Evolutionary conservation across 2,888 invertebrate species (phyloP).

Genomic region (Meteorus colon): DNA sequence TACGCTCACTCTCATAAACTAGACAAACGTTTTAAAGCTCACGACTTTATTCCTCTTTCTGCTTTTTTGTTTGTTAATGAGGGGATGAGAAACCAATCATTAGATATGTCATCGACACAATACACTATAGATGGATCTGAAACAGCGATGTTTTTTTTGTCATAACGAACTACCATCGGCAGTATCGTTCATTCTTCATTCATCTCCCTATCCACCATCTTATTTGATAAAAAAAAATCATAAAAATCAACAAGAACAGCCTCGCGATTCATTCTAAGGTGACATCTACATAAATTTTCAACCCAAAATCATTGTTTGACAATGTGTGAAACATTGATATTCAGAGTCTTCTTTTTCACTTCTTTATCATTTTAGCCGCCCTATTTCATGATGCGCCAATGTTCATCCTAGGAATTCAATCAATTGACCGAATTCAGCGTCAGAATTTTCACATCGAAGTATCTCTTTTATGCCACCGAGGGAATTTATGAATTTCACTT

Average conservation of each 20-base stretch:
- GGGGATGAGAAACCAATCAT: too few species aligned
- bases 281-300: too few species aligned
- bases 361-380: too few species aligned
- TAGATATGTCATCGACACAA: too few species aligned
- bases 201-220: too few species aligned
- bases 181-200: not conserved
- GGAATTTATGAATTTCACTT: slow-evolving; percentile 64
- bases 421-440: slow-evolving; percentile 67
- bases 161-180: not conserved
- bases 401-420: slow-evolving; percentile 50
- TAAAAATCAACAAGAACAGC: too few species aligned
- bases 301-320: too few species aligned
- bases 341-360: too few species aligned
- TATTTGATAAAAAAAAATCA: too few species aligned
- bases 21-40: slow-evolving; percentile 6
- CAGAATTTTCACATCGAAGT: slow-evolving; percentile 70
- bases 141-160: not conserved
- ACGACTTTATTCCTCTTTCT: not conserved
- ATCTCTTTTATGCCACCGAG: slow-evolving; percentile 60
- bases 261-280: too few species aligned
- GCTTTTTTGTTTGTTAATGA: slow-evolving; percentile 21
- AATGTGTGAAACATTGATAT: too few species aligned
- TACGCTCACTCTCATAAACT: slow-evolving; percentile 28
- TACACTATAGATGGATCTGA: slow-evolving; percentile 4
- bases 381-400: too few species aligned